These are phyloP conservation scores for Listronotus oregonensis DNA, from an alignment of 1,140 invertebrate genomes.

Conservation along the genomic window DNA sequence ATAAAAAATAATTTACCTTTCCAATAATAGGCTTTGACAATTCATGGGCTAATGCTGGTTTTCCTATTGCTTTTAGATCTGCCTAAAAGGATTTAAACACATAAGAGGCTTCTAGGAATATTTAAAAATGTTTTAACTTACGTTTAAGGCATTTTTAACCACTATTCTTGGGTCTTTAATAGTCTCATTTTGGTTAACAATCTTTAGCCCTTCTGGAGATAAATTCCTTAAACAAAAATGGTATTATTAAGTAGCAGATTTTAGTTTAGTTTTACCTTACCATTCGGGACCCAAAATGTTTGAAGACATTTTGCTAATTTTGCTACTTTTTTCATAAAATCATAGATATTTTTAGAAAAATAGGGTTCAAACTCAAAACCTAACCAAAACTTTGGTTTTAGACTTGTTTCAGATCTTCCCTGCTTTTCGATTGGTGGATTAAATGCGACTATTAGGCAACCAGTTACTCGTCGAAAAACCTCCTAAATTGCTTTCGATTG, in stretches of 20 bases:
- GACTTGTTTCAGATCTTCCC: not conserved
- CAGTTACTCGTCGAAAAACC: too few relatives aligned
- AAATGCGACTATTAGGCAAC: too few relatives aligned
- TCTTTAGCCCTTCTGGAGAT: constrained; percentile 68
- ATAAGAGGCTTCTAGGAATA: constrained; percentile 21
- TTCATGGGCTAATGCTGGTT: constrained; percentile 63
- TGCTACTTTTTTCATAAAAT: constrained; percentile 5
- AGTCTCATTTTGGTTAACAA: constrained; percentile 68
- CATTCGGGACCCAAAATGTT: constrained; percentile 41
- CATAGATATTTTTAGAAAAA: constrained; percentile 28
- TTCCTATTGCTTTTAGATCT: constrained; percentile 79
- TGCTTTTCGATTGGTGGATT: too few relatives aligned
- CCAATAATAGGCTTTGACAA: constrained; percentile 57
- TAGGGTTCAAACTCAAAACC: not conserved
- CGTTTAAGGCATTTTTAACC: constrained; percentile 72
- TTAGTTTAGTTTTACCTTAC: constrained; percentile 18
- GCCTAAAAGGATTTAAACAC: constrained; percentile 61
- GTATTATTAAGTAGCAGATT: constrained; percentile 12
- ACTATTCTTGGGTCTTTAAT: constrained; percentile 66
- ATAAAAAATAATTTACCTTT: constrained; percentile 47
- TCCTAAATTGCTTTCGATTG: too few relatives aligned
- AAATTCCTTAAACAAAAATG: constrained; percentile 65
- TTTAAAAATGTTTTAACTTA: constrained; percentile 56
- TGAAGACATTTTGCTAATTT: constrained; percentile 5
- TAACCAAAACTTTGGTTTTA: not conserved